A percentile compares a stretch with the other conserved stretches of the same genome.
phyloP scores from a whole-genome alignment of 2,113 vertebrate species.

The Megaceryle torquata region DNA sequence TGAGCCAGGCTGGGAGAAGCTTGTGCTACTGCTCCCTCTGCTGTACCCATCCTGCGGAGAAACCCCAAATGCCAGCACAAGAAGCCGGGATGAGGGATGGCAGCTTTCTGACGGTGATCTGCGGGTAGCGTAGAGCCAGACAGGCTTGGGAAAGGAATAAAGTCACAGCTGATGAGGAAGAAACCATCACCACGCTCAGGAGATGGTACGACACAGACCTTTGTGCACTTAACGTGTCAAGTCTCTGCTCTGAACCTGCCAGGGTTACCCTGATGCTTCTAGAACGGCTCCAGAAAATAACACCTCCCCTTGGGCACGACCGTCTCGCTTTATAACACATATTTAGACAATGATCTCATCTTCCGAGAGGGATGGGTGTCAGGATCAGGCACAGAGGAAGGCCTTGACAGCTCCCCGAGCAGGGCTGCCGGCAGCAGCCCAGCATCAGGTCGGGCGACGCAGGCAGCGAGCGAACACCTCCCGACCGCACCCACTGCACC shows the following conservation, averaged over 20 bases:
- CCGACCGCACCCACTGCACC: background rate
- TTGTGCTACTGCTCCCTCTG: constrained; percentile 67
- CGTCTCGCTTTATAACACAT: background rate
- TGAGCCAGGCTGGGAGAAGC: background rate
- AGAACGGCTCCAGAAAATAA: background rate
- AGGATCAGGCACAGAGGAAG: background rate
- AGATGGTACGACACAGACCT: accelerated
- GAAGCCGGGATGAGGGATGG: background rate
- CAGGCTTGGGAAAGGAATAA: background rate
- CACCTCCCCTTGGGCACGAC: background rate
- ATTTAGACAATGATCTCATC: background rate
- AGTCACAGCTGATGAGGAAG: background rate
- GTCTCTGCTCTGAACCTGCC: background rate
- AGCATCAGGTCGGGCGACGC: background rate
- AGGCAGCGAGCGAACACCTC: background rate
- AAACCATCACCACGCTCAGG: background rate
- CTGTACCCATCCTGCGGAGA: constrained; percentile 53
- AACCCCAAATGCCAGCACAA: background rate
- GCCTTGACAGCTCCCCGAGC: background rate
- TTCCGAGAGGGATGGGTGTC: background rate
- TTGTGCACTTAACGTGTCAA: accelerated
- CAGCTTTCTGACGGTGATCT: background rate
- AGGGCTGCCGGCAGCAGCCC: background rate
- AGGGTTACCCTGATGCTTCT: background rate
- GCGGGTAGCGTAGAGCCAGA: background rate